Evolutionary conservation across 2,113 vertebrate species (phyloP), one percentile per base, ranked within the genome.

Genomic region (Illadopsis cleaveri): DNA sequence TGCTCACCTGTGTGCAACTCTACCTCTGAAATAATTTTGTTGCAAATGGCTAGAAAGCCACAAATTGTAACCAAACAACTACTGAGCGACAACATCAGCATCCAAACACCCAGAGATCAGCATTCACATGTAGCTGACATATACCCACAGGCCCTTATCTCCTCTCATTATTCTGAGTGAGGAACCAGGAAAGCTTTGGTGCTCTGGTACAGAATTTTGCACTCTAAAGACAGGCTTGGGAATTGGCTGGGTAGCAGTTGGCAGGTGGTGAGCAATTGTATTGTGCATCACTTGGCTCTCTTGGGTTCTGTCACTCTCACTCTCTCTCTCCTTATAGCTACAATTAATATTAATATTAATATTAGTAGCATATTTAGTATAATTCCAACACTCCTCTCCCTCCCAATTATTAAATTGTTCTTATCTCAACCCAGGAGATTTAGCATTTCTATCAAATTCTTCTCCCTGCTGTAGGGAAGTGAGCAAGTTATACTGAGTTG

Each of bases 121-220:
- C 0, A 0, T 47, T 35, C 54, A 65, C 33, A 33, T 5, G 14
- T 35, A 65, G 50, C 15, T 38, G 40, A 71, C 9, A 8, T 8
- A 23, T 5, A 18, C 3, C n/a, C 7, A 3, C 9, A 75, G 50
- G 20, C 28, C 20, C 13, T 71, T 62, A 23, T 31, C 18, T 31
- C 18, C 5, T 76, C 20, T 61, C 15, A 11, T 31, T 48, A 42
- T 23, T 69, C 54, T 50, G 44, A 65, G 10, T 25, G 30, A 88
- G 38, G 42, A 62, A 53, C 20, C 25, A 62, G 20, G 53, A 71
- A 42, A 79, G 20, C 6, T 82, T 45, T 72, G 23, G 27, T 27
- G 15, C 28, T 6, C 21, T 68, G 19, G 20, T 62, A 37, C 25
- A 57, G 56, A 66, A 45, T 61, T 75, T 44, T 45, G 17, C 61